Evolutionary conservation across 2,888 invertebrate genomes (phyloP).

Genomic region (Silvanus unidentatus): DNA sequence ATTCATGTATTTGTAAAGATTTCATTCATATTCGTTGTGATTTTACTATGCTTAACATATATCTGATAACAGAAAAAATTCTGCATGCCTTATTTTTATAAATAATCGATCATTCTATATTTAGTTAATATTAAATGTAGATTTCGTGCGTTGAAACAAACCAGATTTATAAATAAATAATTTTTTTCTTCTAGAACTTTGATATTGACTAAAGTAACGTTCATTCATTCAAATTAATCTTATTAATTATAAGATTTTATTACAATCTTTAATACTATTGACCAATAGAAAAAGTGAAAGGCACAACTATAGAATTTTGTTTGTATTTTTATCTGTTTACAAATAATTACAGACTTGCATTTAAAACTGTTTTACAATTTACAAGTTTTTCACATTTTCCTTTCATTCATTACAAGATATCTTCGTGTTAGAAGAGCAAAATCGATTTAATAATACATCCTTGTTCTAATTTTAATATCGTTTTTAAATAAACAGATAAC

Average conservation of each 20-base stretch:
- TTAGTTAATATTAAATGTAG: too few relatives aligned
- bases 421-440: too few relatives aligned
- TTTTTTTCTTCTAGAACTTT: too few relatives aligned
- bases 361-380: too few relatives aligned
- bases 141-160: too few relatives aligned
- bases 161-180: too few relatives aligned
- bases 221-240: constrained; percentile 5
- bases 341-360: not conserved
- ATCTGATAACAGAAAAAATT: constrained; percentile 15
- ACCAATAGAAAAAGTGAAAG: constrained; percentile 22
- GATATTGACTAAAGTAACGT: too few relatives aligned
- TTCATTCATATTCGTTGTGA: constrained; percentile 34
- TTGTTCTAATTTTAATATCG: not conserved
- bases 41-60: constrained; percentile 25
- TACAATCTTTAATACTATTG: constrained; percentile 7
- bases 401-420: too few relatives aligned
- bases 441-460: not conserved
- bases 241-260: constrained; percentile 5
- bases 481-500: too few relatives aligned
- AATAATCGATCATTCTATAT: not conserved
- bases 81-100: constrained; percentile 11
- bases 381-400: too few relatives aligned
- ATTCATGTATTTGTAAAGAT: constrained; percentile 29
- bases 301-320: constrained; percentile 11
- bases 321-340: constrained; percentile 7